Base-by-base conservation (phyloP, 2,113 vertebrate genomes). In the Leiothrix lutea region DNA sequence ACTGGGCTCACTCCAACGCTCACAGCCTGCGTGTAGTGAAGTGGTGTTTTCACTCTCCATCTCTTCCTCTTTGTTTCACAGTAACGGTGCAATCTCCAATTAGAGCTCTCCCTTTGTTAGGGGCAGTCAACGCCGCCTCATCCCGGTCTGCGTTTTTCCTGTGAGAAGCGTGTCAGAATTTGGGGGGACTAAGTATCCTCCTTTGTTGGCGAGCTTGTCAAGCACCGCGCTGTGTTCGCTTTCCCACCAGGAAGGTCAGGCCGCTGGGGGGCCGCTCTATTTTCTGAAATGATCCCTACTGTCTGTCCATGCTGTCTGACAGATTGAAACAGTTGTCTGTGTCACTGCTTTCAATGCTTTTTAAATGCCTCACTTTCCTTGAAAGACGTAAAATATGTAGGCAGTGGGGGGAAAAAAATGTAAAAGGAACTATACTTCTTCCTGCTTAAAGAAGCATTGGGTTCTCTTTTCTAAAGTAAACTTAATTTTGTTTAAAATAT, bases 161-260 rank as follows among this genome's bases (percentile, higher is more conserved):
- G 94, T 97, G 97, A 98, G 98, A 97, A 98, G 98, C 62, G 53
- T 98, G 97, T 98, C 98, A 97, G 98, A 98, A 96, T 91, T 95
- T 96, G 95, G 96, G 95, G 96, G 54, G 83, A 96, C 97, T 97
- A 97, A 98, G 97, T 96, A 95, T 96, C 35, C 95, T 87, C 96
- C 98, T 98, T 98, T 98, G 98, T 98, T 95, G 92, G 95, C 1
- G 75, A 94, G 95, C 97, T 98, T 98, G 98, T 98, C 97, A 94
- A 97, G 97, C 97, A 88, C 93, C 42, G 92, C 36, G 3, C 98
- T 82, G 70, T 91, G 96, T 77, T 97, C 97, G 18, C 97, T 97
- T 98, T 98, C 98, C 97, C 97, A 98, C 97, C 97, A 97, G 98
- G 98, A 98, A 98, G 98, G 98, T 98, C 98, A 98, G 97, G 95